These are phyloP conservation scores for Cantharis flavilabris DNA, from an alignment of 2,888 invertebrate genomes.

Conservation along the genomic window DNA sequence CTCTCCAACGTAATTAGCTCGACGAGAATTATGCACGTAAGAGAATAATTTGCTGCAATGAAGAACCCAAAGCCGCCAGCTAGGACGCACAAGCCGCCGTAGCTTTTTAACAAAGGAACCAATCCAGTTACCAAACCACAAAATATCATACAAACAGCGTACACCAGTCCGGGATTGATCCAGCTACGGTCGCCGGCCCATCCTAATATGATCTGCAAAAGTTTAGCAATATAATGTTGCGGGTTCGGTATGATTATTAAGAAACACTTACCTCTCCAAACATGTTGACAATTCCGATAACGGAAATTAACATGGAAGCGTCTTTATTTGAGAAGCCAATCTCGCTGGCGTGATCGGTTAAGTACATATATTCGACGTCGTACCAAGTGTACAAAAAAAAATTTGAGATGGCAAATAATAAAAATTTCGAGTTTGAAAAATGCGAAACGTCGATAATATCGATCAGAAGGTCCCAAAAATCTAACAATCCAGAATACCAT, in stretches of 20 bases:
- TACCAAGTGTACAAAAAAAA: slow-evolving; percentile 91
- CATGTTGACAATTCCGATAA: slow-evolving; percentile 88
- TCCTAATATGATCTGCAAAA: slow-evolving; percentile 75
- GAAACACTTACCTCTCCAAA: slow-evolving; percentile 75
- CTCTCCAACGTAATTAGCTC: slow-evolving; percentile 87
- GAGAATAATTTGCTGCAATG: slow-evolving; percentile 90
- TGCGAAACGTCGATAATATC: slow-evolving; percentile 84
- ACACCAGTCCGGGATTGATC: slow-evolving; percentile 77
- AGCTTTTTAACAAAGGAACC: slow-evolving; percentile 65
- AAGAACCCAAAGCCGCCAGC: slow-evolving; percentile 86
- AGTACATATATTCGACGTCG: slow-evolving; percentile 91
- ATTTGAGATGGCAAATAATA: slow-evolving; percentile 84
- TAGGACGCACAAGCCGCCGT: slow-evolving; percentile 64
- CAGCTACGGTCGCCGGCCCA: slow-evolving; percentile 84
- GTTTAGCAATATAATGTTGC: not conserved
- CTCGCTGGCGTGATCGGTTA: slow-evolving; percentile 77
- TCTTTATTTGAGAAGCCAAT: slow-evolving; percentile 74
- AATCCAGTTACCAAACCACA: slow-evolving; percentile 71
- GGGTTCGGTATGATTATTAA: not conserved
- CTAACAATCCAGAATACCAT: slow-evolving; percentile 76
- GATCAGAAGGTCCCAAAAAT: slow-evolving; percentile 75
- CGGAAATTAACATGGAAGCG: slow-evolving; percentile 81
- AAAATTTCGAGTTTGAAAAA: slow-evolving; percentile 73
- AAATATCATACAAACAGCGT: slow-evolving; percentile 77
- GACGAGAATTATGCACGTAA: slow-evolving; percentile 88